A percentile compares a stretch with the other conserved stretches of the same genome.
phyloP scores from a whole-genome alignment of 2,113 vertebrate species.

The Varanus komodoensis region DNA sequence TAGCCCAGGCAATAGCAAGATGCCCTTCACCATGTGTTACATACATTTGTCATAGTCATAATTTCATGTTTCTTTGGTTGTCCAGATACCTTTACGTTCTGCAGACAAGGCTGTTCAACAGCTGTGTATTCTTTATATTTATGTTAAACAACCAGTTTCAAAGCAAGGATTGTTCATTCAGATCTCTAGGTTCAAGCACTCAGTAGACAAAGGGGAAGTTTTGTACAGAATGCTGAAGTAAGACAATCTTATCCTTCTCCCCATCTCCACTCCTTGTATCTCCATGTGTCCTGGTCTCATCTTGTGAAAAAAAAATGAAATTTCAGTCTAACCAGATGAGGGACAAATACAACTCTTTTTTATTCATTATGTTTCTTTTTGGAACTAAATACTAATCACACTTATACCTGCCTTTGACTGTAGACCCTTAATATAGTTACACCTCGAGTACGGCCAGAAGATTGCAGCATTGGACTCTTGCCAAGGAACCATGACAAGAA shows the following conservation, averaged over 20 bases:
- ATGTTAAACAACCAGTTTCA: not conserved
- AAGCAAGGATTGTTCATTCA: not conserved
- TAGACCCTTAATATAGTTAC: conserved; percentile 98
- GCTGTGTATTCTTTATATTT: not conserved
- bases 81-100: not conserved
- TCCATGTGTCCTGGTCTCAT: not conserved
- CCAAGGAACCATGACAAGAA: conserved; percentile 98
- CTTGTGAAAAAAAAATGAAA: not conserved
- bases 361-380: not conserved
- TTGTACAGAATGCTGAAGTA: not conserved
- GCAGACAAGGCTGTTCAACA: not conserved
- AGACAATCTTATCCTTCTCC: not conserved
- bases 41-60: not conserved
- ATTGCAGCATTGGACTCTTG: conserved; percentile 95
- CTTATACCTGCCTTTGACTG: not conserved
- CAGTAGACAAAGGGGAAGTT: not conserved
- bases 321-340: not conserved
- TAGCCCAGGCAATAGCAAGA: not conserved
- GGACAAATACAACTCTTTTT: not conserved
- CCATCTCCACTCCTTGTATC: not conserved
- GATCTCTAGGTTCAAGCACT: not conserved
- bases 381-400: not conserved
- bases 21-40: not conserved
- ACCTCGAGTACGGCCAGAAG: conserved; percentile 91
- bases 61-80: not conserved